These are phyloP conservation scores for Pelecanus crispus DNA, from an alignment of 2,113 vertebrate species.

Conservation along the genomic window DNA sequence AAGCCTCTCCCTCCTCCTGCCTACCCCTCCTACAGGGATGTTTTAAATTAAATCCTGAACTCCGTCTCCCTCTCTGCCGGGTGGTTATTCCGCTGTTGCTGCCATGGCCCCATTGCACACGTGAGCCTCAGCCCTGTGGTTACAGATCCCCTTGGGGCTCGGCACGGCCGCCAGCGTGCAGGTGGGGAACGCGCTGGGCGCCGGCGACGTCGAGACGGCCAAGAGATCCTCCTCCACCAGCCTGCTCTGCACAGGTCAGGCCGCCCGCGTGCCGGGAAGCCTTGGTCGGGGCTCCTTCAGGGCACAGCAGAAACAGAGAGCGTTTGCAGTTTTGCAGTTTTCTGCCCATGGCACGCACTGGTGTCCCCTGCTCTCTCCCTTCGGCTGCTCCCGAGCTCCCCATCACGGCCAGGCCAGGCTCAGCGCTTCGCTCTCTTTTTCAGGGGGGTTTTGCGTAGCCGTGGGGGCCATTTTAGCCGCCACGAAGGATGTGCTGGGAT, in stretches of 20 bases:
- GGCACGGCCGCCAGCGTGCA: slow-evolving; percentile 75
- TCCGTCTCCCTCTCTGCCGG: neutral
- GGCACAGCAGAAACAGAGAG: neutral
- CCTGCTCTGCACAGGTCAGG: slow-evolving; percentile 77
- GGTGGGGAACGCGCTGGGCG: slow-evolving; percentile 85
- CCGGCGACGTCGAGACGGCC: slow-evolving; percentile 68
- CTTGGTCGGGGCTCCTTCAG: neutral
- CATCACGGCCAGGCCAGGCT: fast-evolving
- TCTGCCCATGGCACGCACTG: fast-evolving
- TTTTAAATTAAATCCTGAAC: neutral
- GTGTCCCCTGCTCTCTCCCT: neutral
- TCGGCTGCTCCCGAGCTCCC: neutral
- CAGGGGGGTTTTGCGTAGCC: slow-evolving; percentile 65
- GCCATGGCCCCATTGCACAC: fast-evolving
- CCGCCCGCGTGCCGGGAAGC: fast-evolving
- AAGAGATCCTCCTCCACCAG: slow-evolving; percentile 71
- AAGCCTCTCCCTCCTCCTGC: neutral
- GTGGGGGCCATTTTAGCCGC: slow-evolving; percentile 62
- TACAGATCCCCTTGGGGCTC: slow-evolving; percentile 80
- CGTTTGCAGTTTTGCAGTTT: no score
- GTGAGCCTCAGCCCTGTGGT: neutral
- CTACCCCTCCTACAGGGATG: fast-evolving
- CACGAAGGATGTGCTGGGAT: slow-evolving; percentile 74
- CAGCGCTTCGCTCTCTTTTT: neutral
- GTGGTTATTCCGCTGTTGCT: neutral